Percentiles rank a stretch among this genome's conserved stretches.
Conservation (phyloP, 2,113 vertebrate genomes). For the Petrocephalus microphthalmus region DNA sequence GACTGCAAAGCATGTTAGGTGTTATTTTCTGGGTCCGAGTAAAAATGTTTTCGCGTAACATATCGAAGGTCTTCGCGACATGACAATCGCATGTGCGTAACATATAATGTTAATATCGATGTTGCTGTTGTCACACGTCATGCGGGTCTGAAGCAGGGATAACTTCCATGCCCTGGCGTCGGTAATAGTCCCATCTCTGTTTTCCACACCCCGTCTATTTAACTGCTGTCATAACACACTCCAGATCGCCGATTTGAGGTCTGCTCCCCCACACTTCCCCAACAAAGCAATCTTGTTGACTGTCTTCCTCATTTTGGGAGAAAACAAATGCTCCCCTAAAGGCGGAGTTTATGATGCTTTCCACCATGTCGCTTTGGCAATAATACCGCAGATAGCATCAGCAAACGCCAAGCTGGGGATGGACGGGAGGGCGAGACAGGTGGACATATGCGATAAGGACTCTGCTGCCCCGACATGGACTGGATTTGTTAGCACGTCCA, state of each 20-base stretch:
- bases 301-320: constrained; percentile 5
- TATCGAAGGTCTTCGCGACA: not conserved
- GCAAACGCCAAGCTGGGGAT: not conserved
- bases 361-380: not conserved
- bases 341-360: constrained; percentile 14
- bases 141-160: not conserved
- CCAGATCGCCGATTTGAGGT: not conserved
- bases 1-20: not conserved
- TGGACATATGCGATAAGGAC: constrained; percentile 48
- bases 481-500: constrained; percentile 27
- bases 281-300: constrained; percentile 15
- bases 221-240: constrained; percentile 2
- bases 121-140: not conserved
- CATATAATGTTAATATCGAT: not conserved
- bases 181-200: not conserved
- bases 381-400: constrained; percentile 24
- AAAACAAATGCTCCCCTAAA: constrained; percentile 11
- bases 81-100: not conserved
- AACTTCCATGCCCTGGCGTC: not conserved
- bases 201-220: not conserved
- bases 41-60: not conserved
- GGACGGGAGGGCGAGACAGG: constrained; percentile 39
- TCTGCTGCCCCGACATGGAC: constrained; percentile 19
- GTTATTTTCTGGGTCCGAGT: not conserved
- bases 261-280: not conserved